These are phyloP conservation scores for Drosophila ochracea DNA, from an alignment of 2,888 invertebrate genomes.

Conservation along the genomic window DNA sequence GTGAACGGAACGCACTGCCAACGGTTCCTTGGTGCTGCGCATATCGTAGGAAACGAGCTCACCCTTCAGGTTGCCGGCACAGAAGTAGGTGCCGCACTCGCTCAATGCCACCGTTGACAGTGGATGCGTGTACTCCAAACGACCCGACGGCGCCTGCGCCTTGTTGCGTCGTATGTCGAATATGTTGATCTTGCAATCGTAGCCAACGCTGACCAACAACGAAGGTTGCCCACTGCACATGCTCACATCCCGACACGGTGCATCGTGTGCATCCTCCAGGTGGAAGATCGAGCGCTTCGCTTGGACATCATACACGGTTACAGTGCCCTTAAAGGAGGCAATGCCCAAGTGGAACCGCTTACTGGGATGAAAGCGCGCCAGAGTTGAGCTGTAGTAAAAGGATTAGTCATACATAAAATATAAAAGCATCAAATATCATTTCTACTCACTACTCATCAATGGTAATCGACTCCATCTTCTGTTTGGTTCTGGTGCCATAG, in stretches of 20 bases:
- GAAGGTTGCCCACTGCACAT: constrained; percentile 81
- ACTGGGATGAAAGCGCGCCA: constrained; percentile 84
- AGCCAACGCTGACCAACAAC: constrained; percentile 83
- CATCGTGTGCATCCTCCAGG: constrained; percentile 78
- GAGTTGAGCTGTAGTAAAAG: constrained; percentile 72
- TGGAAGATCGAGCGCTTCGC: constrained; percentile 79
- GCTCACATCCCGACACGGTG: constrained; percentile 84
- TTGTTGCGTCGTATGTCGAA: constrained; percentile 83
- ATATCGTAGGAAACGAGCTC: constrained; percentile 84
- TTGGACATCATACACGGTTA: constrained; percentile 82
- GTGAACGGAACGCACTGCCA: constrained; percentile 77
- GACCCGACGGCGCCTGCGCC: constrained; percentile 66
- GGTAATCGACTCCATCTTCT: constrained; percentile 80
- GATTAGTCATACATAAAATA: neutral
- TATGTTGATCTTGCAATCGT: constrained; percentile 84
- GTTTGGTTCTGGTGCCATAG: constrained; percentile 83
- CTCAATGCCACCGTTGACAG: constrained; percentile 82
- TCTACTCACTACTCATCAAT: constrained; percentile 80
- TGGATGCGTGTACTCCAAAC: constrained; percentile 77
- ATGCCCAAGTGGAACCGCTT: constrained; percentile 83
- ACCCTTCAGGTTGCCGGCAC: constrained; percentile 84
- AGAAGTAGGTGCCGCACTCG: constrained; percentile 83
- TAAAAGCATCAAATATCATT: neutral
- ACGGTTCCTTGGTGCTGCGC: constrained; percentile 76
- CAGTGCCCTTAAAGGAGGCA: constrained; percentile 82